Evolutionary conservation across 2,113 vertebrate genomes (phyloP).

Genomic region (Nibea albiflora): DNA sequence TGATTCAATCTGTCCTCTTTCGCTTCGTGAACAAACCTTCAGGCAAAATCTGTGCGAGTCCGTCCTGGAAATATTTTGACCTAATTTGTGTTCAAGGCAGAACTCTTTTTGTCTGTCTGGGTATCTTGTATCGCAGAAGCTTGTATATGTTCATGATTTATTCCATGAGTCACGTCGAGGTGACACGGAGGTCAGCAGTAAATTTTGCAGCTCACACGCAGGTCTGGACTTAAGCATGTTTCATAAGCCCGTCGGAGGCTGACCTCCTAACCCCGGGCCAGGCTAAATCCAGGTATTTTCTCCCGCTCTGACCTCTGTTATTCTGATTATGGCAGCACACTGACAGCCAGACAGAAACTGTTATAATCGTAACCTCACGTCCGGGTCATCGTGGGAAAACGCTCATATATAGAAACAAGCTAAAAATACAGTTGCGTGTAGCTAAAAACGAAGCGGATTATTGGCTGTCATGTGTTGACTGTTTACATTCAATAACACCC

Average conservation of each 20-base stretch:
- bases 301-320: constrained; percentile 25
- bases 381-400: not conserved
- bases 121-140: no score
- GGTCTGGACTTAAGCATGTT: constrained; percentile 48
- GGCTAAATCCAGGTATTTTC: constrained; percentile 32
- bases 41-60: not conserved
- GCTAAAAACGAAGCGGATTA: not conserved
- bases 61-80: not conserved
- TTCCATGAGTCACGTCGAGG: not conserved
- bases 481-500: not conserved
- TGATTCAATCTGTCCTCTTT: not conserved
- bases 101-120: not conserved
- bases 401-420: constrained; percentile 10
- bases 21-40: not conserved
- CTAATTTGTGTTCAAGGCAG: not conserved
- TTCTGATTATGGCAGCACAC: constrained; percentile 23
- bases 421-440: not conserved
- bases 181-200: not conserved
- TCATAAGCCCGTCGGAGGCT: constrained; percentile 51
- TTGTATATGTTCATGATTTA: not conserved
- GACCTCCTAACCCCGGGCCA: constrained; percentile 22
- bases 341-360: not conserved
- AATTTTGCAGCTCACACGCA: constrained; percentile 3
- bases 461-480: not conserved
- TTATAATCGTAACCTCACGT: not conserved